These are phyloP conservation scores for Prietella phreatophila DNA, from an alignment of 2,113 vertebrate species.

Conservation along the genomic window DNA sequence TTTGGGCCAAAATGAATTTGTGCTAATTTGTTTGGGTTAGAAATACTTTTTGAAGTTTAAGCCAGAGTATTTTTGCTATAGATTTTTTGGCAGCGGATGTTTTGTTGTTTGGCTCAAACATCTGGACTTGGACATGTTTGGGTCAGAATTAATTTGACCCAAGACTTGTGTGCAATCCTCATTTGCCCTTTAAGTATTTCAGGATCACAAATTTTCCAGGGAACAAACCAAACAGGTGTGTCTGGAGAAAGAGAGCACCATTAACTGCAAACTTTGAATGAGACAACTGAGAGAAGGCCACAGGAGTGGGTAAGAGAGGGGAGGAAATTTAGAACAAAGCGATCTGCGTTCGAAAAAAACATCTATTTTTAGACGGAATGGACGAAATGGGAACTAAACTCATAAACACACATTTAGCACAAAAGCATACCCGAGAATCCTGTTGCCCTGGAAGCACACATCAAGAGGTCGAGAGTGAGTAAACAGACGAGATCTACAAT, in stretches of 20 bases:
- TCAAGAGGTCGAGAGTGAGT: not conserved
- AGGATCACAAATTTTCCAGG: not conserved
- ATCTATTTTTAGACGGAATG: slow-evolving; percentile 3
- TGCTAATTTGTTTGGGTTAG: not conserved
- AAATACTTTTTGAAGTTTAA: not conserved
- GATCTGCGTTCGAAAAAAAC: not conserved
- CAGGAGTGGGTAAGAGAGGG: not conserved
- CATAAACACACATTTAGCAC: slow-evolving; percentile 20
- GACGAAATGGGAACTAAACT: slow-evolving; percentile 16
- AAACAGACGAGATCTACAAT: not conserved
- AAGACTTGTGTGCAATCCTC: not conserved
- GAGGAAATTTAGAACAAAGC: slow-evolving; percentile 6
- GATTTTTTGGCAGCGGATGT: not conserved
- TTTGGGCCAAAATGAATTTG: not conserved
- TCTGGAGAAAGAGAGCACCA: not conserved
- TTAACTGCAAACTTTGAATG: not conserved
- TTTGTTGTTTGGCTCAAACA: not conserved
- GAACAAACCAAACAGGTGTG: not conserved
- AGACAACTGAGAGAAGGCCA: not conserved
- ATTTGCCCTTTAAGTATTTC: not conserved
- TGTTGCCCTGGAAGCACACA: slow-evolving; percentile 9
- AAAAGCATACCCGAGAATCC: slow-evolving; percentile 19
- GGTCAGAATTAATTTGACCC: not conserved
- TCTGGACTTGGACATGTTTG: slow-evolving; percentile 8
- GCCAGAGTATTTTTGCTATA: not conserved